Conservation (phyloP, 2,797 vertebrate genomes). For the Paratrypauchen microcephalus region DNA sequence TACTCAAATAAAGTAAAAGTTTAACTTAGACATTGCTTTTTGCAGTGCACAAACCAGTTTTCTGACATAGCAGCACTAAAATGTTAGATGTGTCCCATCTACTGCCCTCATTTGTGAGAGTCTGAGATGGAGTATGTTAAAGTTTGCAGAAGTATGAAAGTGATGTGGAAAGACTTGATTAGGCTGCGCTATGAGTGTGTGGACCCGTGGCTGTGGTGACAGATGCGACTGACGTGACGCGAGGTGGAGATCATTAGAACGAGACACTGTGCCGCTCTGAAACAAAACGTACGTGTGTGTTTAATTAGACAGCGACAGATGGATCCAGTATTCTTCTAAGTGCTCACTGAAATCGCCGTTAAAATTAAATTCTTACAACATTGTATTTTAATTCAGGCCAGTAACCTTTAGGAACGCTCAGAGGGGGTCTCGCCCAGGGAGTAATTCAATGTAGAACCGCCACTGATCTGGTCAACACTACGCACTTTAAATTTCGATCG, state of each 20-base stretch:
- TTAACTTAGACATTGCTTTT: too few relatives aligned
- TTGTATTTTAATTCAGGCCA: background rate
- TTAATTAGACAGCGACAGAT: constrained; percentile 29
- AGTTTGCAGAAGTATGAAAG: background rate
- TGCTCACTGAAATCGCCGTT: constrained; percentile 21
- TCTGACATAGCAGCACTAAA: background rate
- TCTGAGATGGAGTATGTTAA: background rate
- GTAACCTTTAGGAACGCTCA: background rate
- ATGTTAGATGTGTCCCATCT: background rate
- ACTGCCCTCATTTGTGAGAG: background rate
- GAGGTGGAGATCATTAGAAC: constrained; percentile 46
- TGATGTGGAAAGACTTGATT: too few relatives aligned
- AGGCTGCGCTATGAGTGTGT: background rate
- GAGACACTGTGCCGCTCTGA: background rate
- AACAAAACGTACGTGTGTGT: constrained; percentile 17
- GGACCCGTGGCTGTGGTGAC: constrained; percentile 11
- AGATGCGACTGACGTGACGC: constrained; percentile 34
- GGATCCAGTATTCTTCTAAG: constrained; percentile 12
- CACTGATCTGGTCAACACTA: background rate
- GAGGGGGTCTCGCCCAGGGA: too few relatives aligned
- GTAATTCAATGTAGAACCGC: too few relatives aligned
- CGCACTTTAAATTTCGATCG: background rate
- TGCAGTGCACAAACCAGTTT: background rate
- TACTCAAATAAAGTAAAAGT: too few relatives aligned
- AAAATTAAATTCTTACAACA: constrained; percentile 13